Evolutionary conservation across 53 echinoderm and acorn worm species (phyloP), one percentile per base, ranked within the genome.

Genomic region (Patiria pectinifera): DNA sequence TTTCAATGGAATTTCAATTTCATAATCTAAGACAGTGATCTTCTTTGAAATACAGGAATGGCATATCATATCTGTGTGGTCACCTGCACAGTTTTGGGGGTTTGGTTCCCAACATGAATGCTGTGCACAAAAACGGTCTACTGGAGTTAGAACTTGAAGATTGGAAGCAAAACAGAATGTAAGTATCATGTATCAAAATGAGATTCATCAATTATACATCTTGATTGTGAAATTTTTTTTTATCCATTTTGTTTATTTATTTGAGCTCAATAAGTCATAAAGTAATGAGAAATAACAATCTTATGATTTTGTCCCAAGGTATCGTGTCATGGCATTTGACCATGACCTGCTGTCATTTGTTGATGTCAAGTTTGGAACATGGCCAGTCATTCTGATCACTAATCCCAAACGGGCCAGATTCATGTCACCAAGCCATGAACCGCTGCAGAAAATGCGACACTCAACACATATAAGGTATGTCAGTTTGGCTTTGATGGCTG

Each of bases 41-140:
- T 86, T 81, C 70, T 82, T 3, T 26, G 26, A 58, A 24, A 46
- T 59, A 7, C 90, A 99, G 99, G 87, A 91, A 89, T 79, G 97
- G 96, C n/a, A 95, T 96, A 86, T 94, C 99, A 2, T 96, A 99
- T 75, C 83, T 99, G 43, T 99, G 99, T 91, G 99, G 99, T 62
- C 99, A 99, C 83, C 92, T 99, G 76, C 99, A 99, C 83, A 99
- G 96, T 82, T 92, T 99, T 59, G 96, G 97, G n/a, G 99, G 99
- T 11, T 35, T 76, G 21, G 93, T 95, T 3, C 95, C 91, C 62
- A 83, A 97, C 66, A 97, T 99, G 96, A 93, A 96, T 46, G 93
- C 95, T 0, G 48, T 92, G 16, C 97, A 99, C 85, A 95, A 91
- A 77, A 93, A 90, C 24, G 99, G 99, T 6, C 85, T 97, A 5